A percentile compares a stretch with the other conserved stretches of the same genome.
phyloP scores from a whole-genome alignment of 2,888 invertebrate genomes.

The Clepsis dumicolana region DNA sequence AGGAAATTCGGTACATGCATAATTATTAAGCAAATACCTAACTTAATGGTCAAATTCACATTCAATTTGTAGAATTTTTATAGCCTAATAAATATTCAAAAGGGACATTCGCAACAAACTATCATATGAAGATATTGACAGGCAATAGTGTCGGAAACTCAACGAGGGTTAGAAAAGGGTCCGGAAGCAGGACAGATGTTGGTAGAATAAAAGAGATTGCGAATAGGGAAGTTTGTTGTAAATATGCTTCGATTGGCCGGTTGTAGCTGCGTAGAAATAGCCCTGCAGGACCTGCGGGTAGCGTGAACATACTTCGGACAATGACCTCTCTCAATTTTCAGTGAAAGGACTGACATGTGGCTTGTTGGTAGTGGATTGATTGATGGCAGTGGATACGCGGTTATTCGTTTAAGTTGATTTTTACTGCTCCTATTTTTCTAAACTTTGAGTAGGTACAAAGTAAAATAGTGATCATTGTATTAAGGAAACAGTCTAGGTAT shows the following conservation, averaged over 20 bases:
- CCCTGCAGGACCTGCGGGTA: constrained; percentile 14
- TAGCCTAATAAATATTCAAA: constrained; percentile 57
- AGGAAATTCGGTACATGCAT: too few relatives aligned
- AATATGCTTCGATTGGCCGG: constrained; percentile 51
- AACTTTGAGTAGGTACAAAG: neutral
- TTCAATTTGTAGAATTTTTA: constrained; percentile 13
- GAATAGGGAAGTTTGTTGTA: constrained; percentile 59
- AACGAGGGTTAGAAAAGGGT: constrained; percentile 78
- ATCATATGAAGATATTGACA: constrained; percentile 73
- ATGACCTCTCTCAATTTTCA: neutral
- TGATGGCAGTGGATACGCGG: neutral
- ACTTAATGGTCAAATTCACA: constrained; percentile 19
- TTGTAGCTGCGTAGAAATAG: constrained; percentile 18
- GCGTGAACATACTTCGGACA: neutral
- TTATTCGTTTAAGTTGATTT: neutral
- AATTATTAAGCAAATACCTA: neutral
- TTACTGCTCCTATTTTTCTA: neutral
- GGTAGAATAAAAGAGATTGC: constrained; percentile 69
- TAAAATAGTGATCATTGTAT: neutral
- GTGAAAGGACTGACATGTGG: constrained; percentile 3
- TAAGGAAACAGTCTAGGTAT: neutral
- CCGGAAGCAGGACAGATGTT: constrained; percentile 73
- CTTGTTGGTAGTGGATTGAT: neutral
- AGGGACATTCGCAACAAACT: constrained; percentile 64
- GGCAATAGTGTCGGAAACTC: constrained; percentile 67